Base-by-base conservation (phyloP, 1,140 invertebrate species). In the Drosophila persimilis region DNA sequence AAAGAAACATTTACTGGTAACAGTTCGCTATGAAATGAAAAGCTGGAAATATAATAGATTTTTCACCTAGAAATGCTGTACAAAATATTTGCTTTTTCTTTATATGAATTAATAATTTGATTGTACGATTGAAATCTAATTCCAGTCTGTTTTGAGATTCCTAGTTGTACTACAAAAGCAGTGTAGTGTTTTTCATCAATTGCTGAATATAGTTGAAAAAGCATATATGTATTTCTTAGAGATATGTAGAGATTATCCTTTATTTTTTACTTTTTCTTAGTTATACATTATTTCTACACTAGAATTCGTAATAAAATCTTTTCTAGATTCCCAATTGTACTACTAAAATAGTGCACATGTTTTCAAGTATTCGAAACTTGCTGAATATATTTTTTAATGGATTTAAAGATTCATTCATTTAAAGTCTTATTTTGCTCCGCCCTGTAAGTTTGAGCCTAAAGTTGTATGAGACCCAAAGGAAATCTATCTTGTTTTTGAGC, bases 1-100 rank as follows among this genome's bases (percentile, higher is more conserved):
- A 26, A 6, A 24, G 52, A 72, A 43, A 20, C 29, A 60, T 39
- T 54, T 65, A 59, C 64, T 73, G 78, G 75, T 84, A 64, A 64
- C 54, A 57, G 71, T 83, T 79, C 55, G 48, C 75, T 79, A 80
- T 46, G 46, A 74, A 29, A 46, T n/a, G 13, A 52, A 53, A 22
- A 43, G 41, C 7, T n/a, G 6, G 13, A 59, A 15, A 52, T 20
- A 22, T 11, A 22, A 60, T 26, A 22, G 3, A 52, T 17, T 6
- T 13, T 51, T 51, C 3, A 48, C 8, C 17, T 22, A n/a, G 11
- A 44, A 50, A 50, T 11, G 6, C 26, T 22, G 26, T 31, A 41
- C 22, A 44, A 20, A 44, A 9, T 9, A 5, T 56, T 29, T 26
- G 24, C n/a, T 56, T 44, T 20, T 45, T 29, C 7, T 41, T 44